These are phyloP conservation scores for Hymenochirus boettgeri DNA, from an alignment of 2,113 vertebrate genomes.

Conservation along the genomic window DNA sequence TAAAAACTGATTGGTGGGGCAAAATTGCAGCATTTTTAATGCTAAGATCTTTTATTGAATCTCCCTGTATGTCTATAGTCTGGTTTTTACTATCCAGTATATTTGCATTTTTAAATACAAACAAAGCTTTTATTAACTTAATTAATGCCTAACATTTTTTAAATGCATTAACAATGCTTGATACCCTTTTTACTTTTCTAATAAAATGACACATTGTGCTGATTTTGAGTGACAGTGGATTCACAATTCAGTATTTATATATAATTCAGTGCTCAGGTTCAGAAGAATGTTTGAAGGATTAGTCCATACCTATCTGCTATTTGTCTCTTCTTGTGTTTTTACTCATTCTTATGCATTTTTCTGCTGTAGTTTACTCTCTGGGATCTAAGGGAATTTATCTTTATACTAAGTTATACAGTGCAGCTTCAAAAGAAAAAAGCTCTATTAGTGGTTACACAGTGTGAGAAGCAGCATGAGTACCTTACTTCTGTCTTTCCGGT, in stretches of 20 bases:
- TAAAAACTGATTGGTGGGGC: too few relatives aligned
- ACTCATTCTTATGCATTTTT: not conserved
- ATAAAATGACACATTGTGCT: too few relatives aligned
- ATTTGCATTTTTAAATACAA: too few relatives aligned
- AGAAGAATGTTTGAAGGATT: conserved; percentile 31
- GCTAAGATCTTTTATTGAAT: too few relatives aligned
- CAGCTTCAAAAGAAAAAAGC: conserved; percentile 40
- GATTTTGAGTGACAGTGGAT: not conserved
- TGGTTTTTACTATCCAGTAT: too few relatives aligned
- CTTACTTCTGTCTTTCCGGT: conserved; percentile 32
- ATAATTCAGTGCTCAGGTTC: conserved; percentile 11
- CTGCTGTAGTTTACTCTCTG: conserved; percentile 24
- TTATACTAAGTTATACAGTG: conserved; percentile 30
- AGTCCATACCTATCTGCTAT: conserved; percentile 21
- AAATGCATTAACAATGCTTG: too few relatives aligned
- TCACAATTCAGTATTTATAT: not conserved
- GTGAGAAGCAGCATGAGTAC: conserved; percentile 29
- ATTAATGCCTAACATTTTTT: too few relatives aligned
- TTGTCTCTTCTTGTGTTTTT: conserved; percentile 30
- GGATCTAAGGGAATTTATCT: conserved; percentile 23
- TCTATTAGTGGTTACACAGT: conserved; percentile 40
- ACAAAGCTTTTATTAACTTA: too few relatives aligned
- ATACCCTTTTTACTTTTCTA: too few relatives aligned
- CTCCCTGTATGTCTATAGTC: too few relatives aligned
- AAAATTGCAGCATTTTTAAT: too few relatives aligned